These are phyloP conservation scores for Malachius bipustulatus DNA, from an alignment of 2,888 invertebrate species.

Conservation along the genomic window DNA sequence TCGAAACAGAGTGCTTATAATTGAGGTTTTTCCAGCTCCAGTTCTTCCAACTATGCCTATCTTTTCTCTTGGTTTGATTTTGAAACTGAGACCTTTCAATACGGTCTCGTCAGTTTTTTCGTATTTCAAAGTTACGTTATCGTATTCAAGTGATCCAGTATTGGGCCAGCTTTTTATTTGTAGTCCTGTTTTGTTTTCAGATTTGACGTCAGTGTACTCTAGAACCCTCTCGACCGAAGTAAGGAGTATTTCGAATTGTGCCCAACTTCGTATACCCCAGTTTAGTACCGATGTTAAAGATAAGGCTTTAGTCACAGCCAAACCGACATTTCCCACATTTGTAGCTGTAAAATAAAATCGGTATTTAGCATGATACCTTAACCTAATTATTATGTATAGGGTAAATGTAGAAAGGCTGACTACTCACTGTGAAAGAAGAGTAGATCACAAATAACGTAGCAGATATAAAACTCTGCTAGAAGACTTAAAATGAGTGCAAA, in stretches of 20 bases:
- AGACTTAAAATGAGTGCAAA: constrained; percentile 30
- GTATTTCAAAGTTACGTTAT: constrained; percentile 59
- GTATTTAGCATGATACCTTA: too few species aligned
- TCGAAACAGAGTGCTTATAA: too few species aligned
- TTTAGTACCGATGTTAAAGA: constrained; percentile 54
- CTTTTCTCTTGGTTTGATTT: constrained; percentile 55
- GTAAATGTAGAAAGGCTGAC: too few species aligned
- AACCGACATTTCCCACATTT: too few species aligned
- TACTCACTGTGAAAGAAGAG: too few species aligned
- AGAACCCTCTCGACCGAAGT: constrained; percentile 75
- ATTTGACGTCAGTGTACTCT: constrained; percentile 37
- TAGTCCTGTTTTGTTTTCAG: constrained; percentile 27
- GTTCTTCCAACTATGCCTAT: too few species aligned
- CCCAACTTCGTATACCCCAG: constrained; percentile 65
- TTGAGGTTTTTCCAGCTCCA: too few species aligned
- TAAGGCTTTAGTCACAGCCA: constrained; percentile 72
- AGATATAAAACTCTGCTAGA: too few species aligned
- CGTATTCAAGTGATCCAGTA: constrained; percentile 54
- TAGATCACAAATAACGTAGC: too few species aligned
- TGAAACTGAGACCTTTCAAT: constrained; percentile 55
- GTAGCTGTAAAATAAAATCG: too few species aligned
- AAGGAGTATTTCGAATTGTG: constrained; percentile 70
- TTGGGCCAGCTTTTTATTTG: constrained; percentile 61
- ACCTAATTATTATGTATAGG: too few species aligned
- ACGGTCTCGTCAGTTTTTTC: constrained; percentile 58